Evolutionary conservation across 2,113 vertebrate genomes (phyloP), one percentile per base, ranked within the genome.

Genomic region (Sprattus sprattus): DNA sequence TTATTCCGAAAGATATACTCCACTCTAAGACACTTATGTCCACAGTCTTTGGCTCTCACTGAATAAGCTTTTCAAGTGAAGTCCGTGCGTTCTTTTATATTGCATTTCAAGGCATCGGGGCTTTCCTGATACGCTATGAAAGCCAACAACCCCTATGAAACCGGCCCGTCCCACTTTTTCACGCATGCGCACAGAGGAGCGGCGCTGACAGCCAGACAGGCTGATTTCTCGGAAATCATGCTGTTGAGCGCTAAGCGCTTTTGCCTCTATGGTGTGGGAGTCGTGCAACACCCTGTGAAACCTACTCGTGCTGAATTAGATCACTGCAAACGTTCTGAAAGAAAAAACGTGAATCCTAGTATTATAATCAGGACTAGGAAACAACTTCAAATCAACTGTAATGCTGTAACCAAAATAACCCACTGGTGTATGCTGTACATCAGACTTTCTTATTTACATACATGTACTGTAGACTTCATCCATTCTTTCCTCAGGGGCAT

Each of bases 141-240:
- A 64, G 4, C 11, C 25, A 78, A 28, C 54, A 60, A 32, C 71
- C 28, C 28, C 32, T 32, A 28, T 7, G 1, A 10, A 25, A 32
- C 64, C 64, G 64, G 28, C 32, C 64, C 11, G 28, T 32, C 64
- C 60, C 0, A n/a, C 20, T 22, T 64, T 2, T 15, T 0, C 0
- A 87, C 87, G 86, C 84, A 84, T 88, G 90, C 88, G 91, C 91
- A 64, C 15, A 47, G 4, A 6, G 22, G 20, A 83, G 50, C 1
- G 45, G 78, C 49, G 75, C 45, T 45, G 25, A 47, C 18, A 16
- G 6, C 15, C 13, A 50, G 85, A 20, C 80, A n/a, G 86, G 50
- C 49, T 90, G 90, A 93, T 93, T 93, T 93, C 92, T 88, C 86
- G 90, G 90, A 93, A 93, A 93, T 91, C 92, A 93, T 50, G 85